These are phyloP conservation scores for Cosmia trapezina DNA, from an alignment of 2,888 invertebrate species.

Conservation along the genomic window DNA sequence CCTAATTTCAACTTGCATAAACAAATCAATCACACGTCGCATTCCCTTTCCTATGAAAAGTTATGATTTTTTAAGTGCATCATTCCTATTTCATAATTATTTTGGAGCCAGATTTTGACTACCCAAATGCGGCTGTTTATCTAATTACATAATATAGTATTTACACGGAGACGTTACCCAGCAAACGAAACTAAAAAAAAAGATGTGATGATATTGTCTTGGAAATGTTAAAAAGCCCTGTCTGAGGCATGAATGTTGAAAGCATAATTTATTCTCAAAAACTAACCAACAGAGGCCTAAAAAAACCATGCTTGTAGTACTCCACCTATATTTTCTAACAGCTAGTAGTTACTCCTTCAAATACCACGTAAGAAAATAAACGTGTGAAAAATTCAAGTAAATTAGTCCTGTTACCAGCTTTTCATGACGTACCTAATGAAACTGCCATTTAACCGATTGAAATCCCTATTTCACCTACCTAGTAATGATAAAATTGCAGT, in stretches of 20 bases:
- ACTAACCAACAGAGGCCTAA: no score
- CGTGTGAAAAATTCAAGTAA: conserved; percentile 48
- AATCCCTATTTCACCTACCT: conserved; percentile 28
- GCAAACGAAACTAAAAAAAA: not conserved
- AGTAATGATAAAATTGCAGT: conserved; percentile 59
- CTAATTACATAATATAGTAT: not conserved
- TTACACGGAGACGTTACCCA: not conserved
- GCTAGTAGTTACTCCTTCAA: not conserved
- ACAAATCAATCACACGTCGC: conserved; percentile 43
- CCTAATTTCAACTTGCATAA: conserved; percentile 27
- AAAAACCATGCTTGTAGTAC: not conserved
- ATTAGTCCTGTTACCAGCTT: conserved; percentile 32
- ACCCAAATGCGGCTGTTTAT: not conserved
- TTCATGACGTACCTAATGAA: conserved; percentile 14
- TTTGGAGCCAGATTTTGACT: not conserved
- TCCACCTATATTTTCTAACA: not conserved
- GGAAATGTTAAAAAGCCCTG: not conserved
- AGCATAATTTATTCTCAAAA: not conserved
- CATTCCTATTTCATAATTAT: conserved; percentile 6
- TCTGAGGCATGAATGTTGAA: not conserved
- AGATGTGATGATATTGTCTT: not conserved
- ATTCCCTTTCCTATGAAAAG: not conserved
- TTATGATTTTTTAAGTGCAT: not conserved
- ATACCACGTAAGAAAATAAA: conserved; percentile 33
- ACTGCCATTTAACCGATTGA: conserved; percentile 31